Conservation (phyloP, 2,113 vertebrate genomes). For the Brevimyrus niger region DNA sequence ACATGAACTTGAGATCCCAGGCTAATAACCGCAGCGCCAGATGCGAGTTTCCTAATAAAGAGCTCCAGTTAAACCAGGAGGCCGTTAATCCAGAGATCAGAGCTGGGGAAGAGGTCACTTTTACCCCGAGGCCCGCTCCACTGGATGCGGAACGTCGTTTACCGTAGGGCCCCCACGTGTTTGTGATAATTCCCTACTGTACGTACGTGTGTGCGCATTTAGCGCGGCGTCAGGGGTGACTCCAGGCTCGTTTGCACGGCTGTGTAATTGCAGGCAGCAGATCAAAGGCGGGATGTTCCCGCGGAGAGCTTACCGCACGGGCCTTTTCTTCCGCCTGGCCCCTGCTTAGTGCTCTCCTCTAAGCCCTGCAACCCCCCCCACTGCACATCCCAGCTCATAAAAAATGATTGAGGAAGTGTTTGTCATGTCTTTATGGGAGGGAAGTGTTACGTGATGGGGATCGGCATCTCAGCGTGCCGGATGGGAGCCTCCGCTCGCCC, state of each 20-base stretch:
- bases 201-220: not conserved
- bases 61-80: constrained; percentile 51
- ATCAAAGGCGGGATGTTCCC: constrained; percentile 99
- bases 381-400: constrained; percentile 96
- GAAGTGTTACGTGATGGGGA: constrained; percentile 91
- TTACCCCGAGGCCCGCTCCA: constrained; percentile 53
- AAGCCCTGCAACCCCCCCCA: constrained; percentile 85
- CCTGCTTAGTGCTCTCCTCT: constrained; percentile 90
- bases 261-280: constrained; percentile 91
- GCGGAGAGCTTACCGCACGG: constrained; percentile 89
- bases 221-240: not conserved
- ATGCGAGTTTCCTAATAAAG: constrained; percentile 23
- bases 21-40: not conserved
- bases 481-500: constrained; percentile 67
- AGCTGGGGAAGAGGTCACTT: constrained; percentile 56
- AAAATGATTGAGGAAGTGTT: constrained; percentile 99
- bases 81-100: constrained; percentile 63
- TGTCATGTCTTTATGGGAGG: constrained; percentile 98
- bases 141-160: constrained; percentile 60
- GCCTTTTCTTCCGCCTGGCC: constrained; percentile 84
- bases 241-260: constrained; percentile 55
- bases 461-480: constrained; percentile 67
- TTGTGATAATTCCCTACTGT: not conserved
- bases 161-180: constrained; percentile 28
- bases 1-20: not conserved